Evolutionary conservation across 2,888 invertebrate genomes (phyloP).

Genomic region (Drosophila tanythrix): DNA sequence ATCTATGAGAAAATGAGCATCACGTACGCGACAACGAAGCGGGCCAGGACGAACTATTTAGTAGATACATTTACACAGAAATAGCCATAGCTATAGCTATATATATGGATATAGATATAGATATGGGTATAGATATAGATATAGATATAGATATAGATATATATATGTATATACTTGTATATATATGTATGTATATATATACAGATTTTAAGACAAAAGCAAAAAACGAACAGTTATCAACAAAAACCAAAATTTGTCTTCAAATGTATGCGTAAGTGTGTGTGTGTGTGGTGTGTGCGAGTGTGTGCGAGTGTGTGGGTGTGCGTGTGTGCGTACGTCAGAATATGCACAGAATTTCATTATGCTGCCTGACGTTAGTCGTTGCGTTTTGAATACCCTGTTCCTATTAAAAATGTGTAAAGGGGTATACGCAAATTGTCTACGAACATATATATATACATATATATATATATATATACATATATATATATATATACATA

Average conservation of each 20-base stretch:
- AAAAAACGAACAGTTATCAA: constrained; percentile 65
- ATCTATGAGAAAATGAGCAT: constrained; percentile 79
- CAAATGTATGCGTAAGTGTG: neutral
- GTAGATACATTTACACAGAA: constrained; percentile 24
- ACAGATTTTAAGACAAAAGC: constrained; percentile 57
- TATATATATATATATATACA: no score
- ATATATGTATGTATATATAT: neutral
- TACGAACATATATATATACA: no score
- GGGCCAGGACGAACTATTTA: constrained; percentile 52
- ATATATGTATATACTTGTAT: neutral
- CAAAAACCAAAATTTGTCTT: constrained; percentile 23
- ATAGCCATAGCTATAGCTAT: constrained; percentile 25
- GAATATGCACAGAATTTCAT: constrained; percentile 79
- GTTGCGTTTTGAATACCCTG: constrained; percentile 40
- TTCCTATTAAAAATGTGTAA: neutral
- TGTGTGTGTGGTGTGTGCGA: constrained; percentile 1
- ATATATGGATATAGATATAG: constrained; percentile 24
- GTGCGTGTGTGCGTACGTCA: constrained; percentile 41
- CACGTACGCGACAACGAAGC: constrained; percentile 64
- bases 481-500: neutral
- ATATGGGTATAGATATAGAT: constrained; percentile 16
- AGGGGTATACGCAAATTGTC: neutral
- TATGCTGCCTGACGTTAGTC: constrained; percentile 51
- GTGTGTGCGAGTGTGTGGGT: constrained; percentile 15
- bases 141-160: constrained; percentile 4